Conservation (phyloP, 2,113 vertebrate genomes). For the Pandion haliaetus region DNA sequence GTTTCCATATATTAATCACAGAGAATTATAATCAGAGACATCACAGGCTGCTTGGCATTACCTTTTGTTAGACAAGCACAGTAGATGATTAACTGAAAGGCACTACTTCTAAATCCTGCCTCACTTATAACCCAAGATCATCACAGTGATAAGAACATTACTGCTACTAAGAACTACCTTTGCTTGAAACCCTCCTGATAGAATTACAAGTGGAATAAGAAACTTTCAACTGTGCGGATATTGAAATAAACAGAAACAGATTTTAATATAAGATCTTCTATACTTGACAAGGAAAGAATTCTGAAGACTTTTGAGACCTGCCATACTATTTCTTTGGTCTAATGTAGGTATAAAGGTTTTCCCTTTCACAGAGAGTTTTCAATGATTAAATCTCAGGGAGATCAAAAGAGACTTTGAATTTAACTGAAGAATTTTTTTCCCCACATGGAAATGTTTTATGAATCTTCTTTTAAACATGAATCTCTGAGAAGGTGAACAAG, state of each 20-base stretch:
- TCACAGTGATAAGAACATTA: neutral
- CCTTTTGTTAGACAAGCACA: neutral
- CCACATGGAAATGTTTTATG: neutral
- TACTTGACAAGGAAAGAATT: neutral
- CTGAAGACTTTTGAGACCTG: neutral
- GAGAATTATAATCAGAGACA: neutral
- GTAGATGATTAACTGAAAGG: neutral
- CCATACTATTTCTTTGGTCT: neutral
- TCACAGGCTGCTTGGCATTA: neutral
- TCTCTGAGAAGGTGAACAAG: neutral
- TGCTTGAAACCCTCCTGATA: neutral
- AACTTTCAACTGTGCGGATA: neutral
- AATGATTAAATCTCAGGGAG: neutral
- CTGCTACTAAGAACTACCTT: neutral
- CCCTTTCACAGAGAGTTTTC: neutral
- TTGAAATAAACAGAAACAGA: neutral
- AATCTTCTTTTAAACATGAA: slow-evolving; percentile 9
- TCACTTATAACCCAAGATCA: neutral
- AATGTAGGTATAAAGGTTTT: neutral
- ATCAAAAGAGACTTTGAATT: slow-evolving; percentile 10
- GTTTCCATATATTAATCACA: neutral
- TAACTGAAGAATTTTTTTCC: neutral
- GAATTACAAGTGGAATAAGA: slow-evolving; percentile 25
- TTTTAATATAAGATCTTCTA: neutral
- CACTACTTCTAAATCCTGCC: neutral